These are phyloP conservation scores for Prunella strophiata DNA, from an alignment of 2,797 vertebrate species.

Conservation along the genomic window DNA sequence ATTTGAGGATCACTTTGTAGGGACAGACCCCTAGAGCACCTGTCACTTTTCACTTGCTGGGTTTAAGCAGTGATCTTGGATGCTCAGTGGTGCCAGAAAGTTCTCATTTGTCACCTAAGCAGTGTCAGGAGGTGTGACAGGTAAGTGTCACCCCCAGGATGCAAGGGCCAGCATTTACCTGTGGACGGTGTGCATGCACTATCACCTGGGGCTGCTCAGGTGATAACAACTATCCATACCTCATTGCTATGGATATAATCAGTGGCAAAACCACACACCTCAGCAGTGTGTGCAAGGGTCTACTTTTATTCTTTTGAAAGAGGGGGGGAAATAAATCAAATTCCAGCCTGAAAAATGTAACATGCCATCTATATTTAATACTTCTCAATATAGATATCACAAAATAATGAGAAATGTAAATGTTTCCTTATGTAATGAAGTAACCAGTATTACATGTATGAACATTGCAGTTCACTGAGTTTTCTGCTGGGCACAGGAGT, in stretches of 20 bases:
- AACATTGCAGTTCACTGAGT: background rate
- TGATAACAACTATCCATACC: background rate
- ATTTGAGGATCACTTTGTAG: background rate
- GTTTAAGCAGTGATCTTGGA: background rate
- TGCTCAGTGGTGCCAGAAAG: background rate
- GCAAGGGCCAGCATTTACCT: background rate
- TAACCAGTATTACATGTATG: background rate
- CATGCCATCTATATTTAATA: background rate
- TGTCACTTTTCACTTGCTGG: background rate
- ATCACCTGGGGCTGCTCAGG: background rate
- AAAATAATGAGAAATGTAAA: background rate
- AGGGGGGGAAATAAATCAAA: rapidly evolving
- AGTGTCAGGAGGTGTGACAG: background rate
- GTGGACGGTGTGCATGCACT: background rate
- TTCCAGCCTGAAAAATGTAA: background rate
- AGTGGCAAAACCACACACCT: background rate
- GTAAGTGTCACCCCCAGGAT: background rate
- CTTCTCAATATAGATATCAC: background rate
- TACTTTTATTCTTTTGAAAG: background rate
- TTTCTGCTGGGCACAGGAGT: background rate
- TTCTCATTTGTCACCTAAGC: background rate
- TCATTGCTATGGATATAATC: no score
- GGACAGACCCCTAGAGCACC: background rate
- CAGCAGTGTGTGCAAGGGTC: background rate
- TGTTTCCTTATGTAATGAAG: background rate